Evolutionary conservation across 2,113 vertebrate genomes (phyloP), one percentile per base, ranked within the genome.

Genomic region (Sisor rabdophorus): DNA sequence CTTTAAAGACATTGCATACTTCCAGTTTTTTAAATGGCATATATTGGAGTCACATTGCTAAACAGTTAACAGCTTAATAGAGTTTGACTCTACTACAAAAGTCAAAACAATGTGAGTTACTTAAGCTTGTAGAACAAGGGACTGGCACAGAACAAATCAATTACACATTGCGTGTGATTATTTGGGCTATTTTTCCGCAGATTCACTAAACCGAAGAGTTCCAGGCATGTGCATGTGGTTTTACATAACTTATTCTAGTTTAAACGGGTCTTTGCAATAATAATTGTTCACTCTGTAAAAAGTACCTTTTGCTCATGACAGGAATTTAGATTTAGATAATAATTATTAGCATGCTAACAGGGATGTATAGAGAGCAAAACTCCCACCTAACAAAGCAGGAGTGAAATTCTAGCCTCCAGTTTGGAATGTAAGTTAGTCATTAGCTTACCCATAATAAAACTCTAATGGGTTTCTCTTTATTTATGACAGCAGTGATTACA

Each of bases 401-500:
- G 55, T 59, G n/a, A 48, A 81, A 68, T 17, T n/a, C 58, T 55
- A 61, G 40, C 58, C 63, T 70, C 32, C 36, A 56, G 54, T 48
- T 69, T 44, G 22, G 50, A 30, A 69, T 61, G 52, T 32, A 76
- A 85, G 81, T 81, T 81, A 84, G 82, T 89, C 86, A 87, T 87
- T 88, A 87, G 85, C 74, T 64, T 80, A 50, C 72, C 73, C 86
- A 79, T 80, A 84, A 86, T 85, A 87, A 89, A 89, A 80, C 79
- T 77, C 84, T 82, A 83, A 88, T 81, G 80, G 73, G 79, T 76
- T 85, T 84, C 84, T 82, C 86, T 88, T 87, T 79, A 85, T 89
- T 89, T 87, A 86, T 89, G 88, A 90, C 88, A 86, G 85, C 82
- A 77, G 67, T 89, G 86, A 89, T 89, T 88, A 83, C 84, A 82